Evolutionary conservation across 2,888 invertebrate genomes (phyloP).

Genomic region (Allacma fusca): DNA sequence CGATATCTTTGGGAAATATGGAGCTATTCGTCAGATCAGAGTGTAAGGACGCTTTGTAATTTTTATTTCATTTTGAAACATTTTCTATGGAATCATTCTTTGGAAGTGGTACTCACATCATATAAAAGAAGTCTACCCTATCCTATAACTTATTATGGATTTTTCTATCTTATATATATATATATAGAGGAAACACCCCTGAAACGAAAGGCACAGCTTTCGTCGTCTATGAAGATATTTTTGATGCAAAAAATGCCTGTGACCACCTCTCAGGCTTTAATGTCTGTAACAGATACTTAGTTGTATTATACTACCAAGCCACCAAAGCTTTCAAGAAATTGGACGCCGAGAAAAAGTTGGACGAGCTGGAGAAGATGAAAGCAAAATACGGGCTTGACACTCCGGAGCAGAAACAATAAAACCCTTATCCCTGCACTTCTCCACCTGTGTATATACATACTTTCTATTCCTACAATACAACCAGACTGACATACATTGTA

Average conservation of each 20-base stretch:
- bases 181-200: slow-evolving; percentile 87
- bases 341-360: slow-evolving; percentile 94
- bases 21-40: slow-evolving; percentile 97
- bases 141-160: no score
- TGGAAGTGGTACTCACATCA: slow-evolving; percentile 1
- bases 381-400: slow-evolving; percentile 84
- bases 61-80: not conserved
- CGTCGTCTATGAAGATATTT: slow-evolving; percentile 99
- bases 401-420: slow-evolving; percentile 48
- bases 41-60: slow-evolving; percentile 63
- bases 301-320: slow-evolving; percentile 98
- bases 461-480: no score
- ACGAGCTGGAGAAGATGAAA: slow-evolving; percentile 94
- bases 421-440: no score
- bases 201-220: slow-evolving; percentile 99
- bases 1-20: slow-evolving; percentile 99
- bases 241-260: slow-evolving; percentile 99
- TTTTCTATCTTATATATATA: no score
- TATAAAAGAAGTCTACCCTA: slow-evolving; percentile 23
- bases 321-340: slow-evolving; percentile 95
- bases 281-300: slow-evolving; percentile 97
- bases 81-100: not conserved
- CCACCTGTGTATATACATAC: no score
- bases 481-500: no score
- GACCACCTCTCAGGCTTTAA: slow-evolving; percentile 99